Conservation (phyloP, 2,888 invertebrate genomes). For the Mythimna lalbum region DNA sequence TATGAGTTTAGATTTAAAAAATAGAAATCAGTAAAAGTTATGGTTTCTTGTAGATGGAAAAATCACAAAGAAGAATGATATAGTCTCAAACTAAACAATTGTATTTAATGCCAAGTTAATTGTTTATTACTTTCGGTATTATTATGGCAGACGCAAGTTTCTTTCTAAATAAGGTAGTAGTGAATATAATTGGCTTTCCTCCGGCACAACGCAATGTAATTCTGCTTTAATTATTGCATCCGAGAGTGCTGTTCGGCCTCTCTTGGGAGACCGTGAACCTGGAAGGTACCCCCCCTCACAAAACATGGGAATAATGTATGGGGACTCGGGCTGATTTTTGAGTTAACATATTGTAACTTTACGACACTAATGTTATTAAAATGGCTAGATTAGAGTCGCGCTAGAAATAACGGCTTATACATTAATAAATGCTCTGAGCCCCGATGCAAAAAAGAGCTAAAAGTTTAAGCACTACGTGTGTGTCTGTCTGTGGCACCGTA, state of each 20-base stretch:
- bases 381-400: no score
- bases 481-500: no score
- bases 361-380: no score
- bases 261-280: background rate
- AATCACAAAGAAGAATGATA: background rate
- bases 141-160: no score
- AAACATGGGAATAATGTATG: background rate
- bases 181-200: background rate
- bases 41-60: background rate
- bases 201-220: background rate
- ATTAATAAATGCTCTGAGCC: no score
- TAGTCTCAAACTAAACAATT: background rate
- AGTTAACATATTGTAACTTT: no score
- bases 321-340: no score
- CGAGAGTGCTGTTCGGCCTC: conserved; percentile 4
- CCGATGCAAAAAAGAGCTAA: no score
- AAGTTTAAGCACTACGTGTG: no score
- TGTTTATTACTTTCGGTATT: background rate
- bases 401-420: no score
- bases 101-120: background rate
- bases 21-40: background rate
- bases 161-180: background rate
- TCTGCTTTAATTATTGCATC: conserved; percentile 5
- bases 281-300: background rate
- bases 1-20: conserved; percentile 21